Base-by-base conservation (phyloP, 2,797 vertebrate genomes). In the Trachurus trachurus region DNA sequence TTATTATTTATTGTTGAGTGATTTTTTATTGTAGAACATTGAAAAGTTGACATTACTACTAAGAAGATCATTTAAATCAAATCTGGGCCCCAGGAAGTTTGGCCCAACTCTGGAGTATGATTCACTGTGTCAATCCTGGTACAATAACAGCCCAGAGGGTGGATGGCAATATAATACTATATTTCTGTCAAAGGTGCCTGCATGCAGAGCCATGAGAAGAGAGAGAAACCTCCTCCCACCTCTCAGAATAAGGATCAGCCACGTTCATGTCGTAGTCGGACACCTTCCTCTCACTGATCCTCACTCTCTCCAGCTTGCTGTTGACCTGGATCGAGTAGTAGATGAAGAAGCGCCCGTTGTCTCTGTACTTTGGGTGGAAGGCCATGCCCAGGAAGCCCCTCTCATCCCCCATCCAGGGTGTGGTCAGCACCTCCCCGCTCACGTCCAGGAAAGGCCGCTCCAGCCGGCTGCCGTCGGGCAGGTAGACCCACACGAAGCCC, bases 351-450 rank as follows among this genome's bases (percentile, higher is more conserved):
- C 95, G 96, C 5, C 95, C 87, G 0, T 97, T 98, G 78, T 68
- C 37, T 19, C 80, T 87, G 88, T 96, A 96, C 47, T 85, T 86
- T 2, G 96, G 96, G 16, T 98, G 96, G 67, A 98, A 97, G 57
- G 95, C 95, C 93, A 98, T 91, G 4, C 96, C 96, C 74, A 98
- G 87, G 82, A 98, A 96, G 6, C 96, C 96, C 17, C 96, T 94
- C 87, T 97, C 96, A 22, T 98, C 96, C 11, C 96, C 97, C 21
- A 95, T 71, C 96, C 96, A 96, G 0, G 89, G 94, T 0, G 94
- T 96, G 57, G 96, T 96, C 90, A 97, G 70, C 72, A 97, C 96
- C 3, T 90, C 88, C 0, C 87, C 95, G 29, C 87, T 96, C 76
- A 97, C 84, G 80, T 97, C 95, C 88, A 98, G 81, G 73, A 97